Base-by-base conservation (phyloP, 2,797 vertebrate species). In the Neosalanx taihuensis region DNA sequence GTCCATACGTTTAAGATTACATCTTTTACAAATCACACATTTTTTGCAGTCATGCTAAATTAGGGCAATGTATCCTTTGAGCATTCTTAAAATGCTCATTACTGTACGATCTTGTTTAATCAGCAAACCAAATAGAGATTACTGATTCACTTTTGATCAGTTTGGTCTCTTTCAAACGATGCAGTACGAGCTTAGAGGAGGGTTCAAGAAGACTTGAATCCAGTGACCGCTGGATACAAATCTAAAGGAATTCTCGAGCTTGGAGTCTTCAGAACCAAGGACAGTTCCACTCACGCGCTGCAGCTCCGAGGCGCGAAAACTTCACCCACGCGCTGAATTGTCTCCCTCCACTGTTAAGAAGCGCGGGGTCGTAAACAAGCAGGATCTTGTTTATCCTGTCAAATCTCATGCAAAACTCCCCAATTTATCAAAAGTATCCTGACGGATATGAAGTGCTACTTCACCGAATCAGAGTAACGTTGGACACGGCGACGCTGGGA, bases 211-310 rank as follows among this genome's bases (percentile, higher is more conserved):
- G 81, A 84, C 71, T 84, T 78, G 76, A 70, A 83, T 66, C 67
- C 67, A 65, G 64, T 68, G 53, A 31, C 51, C 72, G 70, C 60
- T 37, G 75, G 72, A 76, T 73, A 82, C 4, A 69, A 23, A 74
- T 72, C 78, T 78, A 62, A 77, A 75, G 84, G 84, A 87, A 82
- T 79, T 76, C 79, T 46, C 62, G 70, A 59, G 78, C 72, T 71
- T 69, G 18, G 67, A 13, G 30, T 35, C 58, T 72, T 85, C 89
- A 92, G 90, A 60, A 92, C 90, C 88, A 15, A 79, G 87, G 92
- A 90, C 89, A 92, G 90, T 81, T 91, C 83, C 87, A 69, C 51
- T 64, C 76, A 35, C 67, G 76, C 80, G 68, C 78, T 65, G 79
- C 77, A 66, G 72, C 76, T 79, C 79, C 60, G 61, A 76, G 75